phyloP scores from a whole-genome alignment of 2,113 vertebrate species.

The Cebus imitator region DNA sequence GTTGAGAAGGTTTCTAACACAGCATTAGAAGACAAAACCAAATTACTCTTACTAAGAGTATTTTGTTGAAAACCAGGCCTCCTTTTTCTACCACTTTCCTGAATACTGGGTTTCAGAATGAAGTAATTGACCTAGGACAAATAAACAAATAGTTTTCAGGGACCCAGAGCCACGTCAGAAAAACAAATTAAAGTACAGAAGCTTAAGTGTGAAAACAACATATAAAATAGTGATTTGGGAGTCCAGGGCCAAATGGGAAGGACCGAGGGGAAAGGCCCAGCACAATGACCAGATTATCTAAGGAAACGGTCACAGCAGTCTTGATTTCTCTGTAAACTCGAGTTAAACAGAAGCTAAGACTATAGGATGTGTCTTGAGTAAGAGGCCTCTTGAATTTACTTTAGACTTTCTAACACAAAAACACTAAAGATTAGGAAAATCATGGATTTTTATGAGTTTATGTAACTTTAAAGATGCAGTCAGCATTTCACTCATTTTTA shows the following conservation, averaged over 20 bases:
- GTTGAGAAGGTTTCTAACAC: background rate
- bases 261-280: background rate
- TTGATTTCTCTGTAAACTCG: conserved; percentile 4
- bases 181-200: background rate
- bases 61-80: conserved; percentile 28
- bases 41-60: background rate
- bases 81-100: background rate
- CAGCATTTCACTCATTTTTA: background rate
- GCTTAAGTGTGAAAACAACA: background rate
- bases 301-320: background rate
- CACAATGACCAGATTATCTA: background rate
- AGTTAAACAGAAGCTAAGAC: background rate
- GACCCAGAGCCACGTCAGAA: background rate
- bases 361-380: background rate
- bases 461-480: conserved; percentile 12
- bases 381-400: background rate
- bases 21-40: background rate
- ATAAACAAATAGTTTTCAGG: background rate
- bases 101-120: conserved; percentile 45
- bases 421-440: background rate
- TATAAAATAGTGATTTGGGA: background rate
- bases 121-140: conserved; percentile 4
- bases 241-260: background rate
- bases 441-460: background rate
- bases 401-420: background rate